These are phyloP conservation scores for Caenorhabditis angaria DNA, from an alignment of 2,888 invertebrate species.

Conservation along the genomic window DNA sequence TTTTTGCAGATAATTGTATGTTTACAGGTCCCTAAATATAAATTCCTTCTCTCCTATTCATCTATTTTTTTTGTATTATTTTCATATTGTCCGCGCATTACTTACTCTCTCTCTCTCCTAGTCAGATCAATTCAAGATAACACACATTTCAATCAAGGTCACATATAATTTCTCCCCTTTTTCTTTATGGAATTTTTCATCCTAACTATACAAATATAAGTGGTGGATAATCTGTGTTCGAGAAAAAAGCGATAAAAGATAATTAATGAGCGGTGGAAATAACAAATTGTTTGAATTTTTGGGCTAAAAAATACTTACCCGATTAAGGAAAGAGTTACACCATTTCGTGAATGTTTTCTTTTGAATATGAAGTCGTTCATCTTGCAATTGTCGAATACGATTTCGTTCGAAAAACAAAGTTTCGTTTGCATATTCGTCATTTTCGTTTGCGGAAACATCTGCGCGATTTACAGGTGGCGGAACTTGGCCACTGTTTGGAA, in stretches of 20 bases:
- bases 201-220: background rate
- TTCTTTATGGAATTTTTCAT: background rate
- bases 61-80: no score
- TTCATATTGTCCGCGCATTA: background rate
- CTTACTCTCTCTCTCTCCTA: constrained; percentile 1
- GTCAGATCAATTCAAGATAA: constrained; percentile 4
- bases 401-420: constrained; percentile 69
- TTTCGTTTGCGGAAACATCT: constrained; percentile 26
- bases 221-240: no score
- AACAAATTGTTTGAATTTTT: background rate
- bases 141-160: constrained; percentile 2
- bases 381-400: constrained; percentile 76
- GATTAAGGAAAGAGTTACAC: constrained; percentile 95
- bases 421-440: constrained; percentile 64
- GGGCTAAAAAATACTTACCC: constrained; percentile 77
- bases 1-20: no score
- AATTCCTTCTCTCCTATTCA: background rate
- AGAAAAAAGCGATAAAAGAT: no score
- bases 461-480: constrained; percentile 47
- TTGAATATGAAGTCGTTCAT: constrained; percentile 96
- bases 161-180: background rate
- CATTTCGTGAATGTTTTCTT: constrained; percentile 99
- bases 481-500: constrained; percentile 39
- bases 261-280: no score
- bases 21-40: background rate